Evolutionary conservation across 2,888 invertebrate species (phyloP), one percentile per base, ranked within the genome.

Genomic region (Euclidia mi): DNA sequence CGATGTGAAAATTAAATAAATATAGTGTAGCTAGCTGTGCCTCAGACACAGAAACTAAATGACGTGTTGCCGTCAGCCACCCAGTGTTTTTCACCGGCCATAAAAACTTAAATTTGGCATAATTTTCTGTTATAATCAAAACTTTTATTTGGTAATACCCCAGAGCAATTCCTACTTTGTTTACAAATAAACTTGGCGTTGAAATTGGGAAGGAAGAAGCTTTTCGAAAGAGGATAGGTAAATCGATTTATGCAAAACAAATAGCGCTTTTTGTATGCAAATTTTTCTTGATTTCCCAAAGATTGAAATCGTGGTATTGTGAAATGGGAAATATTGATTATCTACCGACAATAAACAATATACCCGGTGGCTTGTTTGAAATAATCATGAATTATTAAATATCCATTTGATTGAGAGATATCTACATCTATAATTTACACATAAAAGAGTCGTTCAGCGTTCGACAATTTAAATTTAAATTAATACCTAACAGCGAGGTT

Each of bases 181-280:
- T 92, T 92, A 92, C 91, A 90, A 92, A 92, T 92, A 92, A 91
- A 92, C 90, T 92, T 90, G 86, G 81, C 85, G 89, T 89, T 88
- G 89, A 90, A 92, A 89, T 90, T 89, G 90, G 88, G 86, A 90
- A 90, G 86, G 90, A 90, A 92, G 91, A 90, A 91, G 88, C 89
- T 91, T 91, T 73, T 89, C 88, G 88, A 89, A 91, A 91, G 90
- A 88, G 91, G 90, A 93, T 92, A 89, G 90, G 91, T 89, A 92
- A 94, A 92, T 92, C 91, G 92, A 91, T 94, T 94, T 92, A 93
- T 92, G 91, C 89, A 92, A 93, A 93, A 88, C 85, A 92, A 91
- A 91, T 91, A 87, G 90, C 89, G 90, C 92, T 92, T 93, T 94
- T 93, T 93, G 89, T 92, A 93, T 94, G 93, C 88, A 92, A 93